Conservation (phyloP, 1,140 invertebrate species). For the Drosophila hydei region DNA sequence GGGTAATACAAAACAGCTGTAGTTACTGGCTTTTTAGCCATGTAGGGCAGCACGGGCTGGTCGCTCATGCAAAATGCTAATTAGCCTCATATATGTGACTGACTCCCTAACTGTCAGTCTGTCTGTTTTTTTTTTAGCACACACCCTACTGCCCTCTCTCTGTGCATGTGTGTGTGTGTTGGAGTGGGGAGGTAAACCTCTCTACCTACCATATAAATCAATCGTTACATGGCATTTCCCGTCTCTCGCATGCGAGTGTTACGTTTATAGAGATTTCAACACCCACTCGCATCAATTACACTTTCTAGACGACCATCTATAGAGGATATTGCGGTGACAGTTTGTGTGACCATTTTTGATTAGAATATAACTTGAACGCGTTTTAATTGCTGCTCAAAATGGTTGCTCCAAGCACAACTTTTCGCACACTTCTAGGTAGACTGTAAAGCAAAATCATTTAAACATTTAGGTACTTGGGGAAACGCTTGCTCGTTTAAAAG, state of each 20-base stretch:
- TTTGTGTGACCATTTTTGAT: constrained; percentile 50
- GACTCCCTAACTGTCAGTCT: constrained; percentile 26
- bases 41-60: constrained; percentile 55
- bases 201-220: constrained; percentile 34
- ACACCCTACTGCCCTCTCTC: neutral
- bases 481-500: neutral
- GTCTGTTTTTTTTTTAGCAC: neutral
- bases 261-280: constrained; percentile 59
- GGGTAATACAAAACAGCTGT: constrained; percentile 47
- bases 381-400: constrained; percentile 33
- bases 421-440: constrained; percentile 17
- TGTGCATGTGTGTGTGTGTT: neutral
- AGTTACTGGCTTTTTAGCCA: constrained; percentile 63
- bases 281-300: constrained; percentile 56
- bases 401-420: constrained; percentile 5
- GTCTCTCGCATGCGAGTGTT: constrained; percentile 47
- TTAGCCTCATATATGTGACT: constrained; percentile 57
- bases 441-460: neutral
- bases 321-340: constrained; percentile 15
- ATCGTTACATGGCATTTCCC: constrained; percentile 57
- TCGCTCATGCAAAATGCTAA: constrained; percentile 73
- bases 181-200: constrained; percentile 22
- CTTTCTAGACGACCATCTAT: constrained; percentile 40
- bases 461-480: neutral
- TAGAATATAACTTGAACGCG: constrained; percentile 28